Percentiles rank a stretch among this genome's conserved stretches.
Conservation (phyloP, 2,797 vertebrate genomes). For the Spinibarbus caldwelli region DNA sequence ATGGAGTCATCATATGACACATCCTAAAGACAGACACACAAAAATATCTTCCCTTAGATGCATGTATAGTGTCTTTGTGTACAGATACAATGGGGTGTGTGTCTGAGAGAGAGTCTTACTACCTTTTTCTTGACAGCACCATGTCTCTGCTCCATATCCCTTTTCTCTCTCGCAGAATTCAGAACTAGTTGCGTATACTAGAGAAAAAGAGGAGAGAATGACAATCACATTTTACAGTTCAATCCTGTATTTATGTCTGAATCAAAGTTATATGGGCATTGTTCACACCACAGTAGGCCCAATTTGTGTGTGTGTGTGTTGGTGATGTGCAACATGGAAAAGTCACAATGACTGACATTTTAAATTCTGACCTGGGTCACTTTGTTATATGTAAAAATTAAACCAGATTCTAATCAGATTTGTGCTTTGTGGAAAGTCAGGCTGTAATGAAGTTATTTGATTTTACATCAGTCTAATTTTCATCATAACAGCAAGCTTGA, state of each 20-base stretch:
- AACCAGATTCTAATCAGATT: background rate
- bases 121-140: slow-evolving; percentile 88
- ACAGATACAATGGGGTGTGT: slow-evolving; percentile 18
- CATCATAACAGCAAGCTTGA: background rate
- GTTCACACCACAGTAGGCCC: background rate
- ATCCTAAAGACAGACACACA: slow-evolving; percentile 70
- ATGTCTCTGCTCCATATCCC: slow-evolving; percentile 91
- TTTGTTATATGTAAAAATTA: background rate
- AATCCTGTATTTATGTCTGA: background rate
- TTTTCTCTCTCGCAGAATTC: slow-evolving; percentile 86
- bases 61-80: slow-evolving; percentile 7
- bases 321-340: background rate
- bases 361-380: background rate
- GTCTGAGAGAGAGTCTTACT: slow-evolving; percentile 11
- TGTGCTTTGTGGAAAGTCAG: background rate
- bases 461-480: background rate
- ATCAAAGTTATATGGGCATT: background rate
- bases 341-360: background rate
- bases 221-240: background rate
- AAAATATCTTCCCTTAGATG: slow-evolving; percentile 10
- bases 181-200: slow-evolving; percentile 87
- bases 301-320: background rate
- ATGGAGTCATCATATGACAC: slow-evolving; percentile 85
- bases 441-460: background rate
- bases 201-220: background rate